These are phyloP conservation scores for Knipowitschia caucasica DNA, from an alignment of 2,797 vertebrate genomes.

Conservation along the genomic window DNA sequence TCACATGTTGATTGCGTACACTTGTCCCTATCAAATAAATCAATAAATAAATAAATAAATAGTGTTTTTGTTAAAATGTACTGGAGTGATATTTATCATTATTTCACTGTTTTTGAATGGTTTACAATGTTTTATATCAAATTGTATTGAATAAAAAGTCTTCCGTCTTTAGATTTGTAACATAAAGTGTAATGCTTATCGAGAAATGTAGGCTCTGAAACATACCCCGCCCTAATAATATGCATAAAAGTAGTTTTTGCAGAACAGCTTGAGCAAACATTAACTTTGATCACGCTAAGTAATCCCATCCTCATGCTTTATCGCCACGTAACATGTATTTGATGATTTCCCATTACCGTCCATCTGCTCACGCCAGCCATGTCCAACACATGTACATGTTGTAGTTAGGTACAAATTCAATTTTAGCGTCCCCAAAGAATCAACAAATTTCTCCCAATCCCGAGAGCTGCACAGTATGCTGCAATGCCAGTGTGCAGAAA, in stretches of 20 bases:
- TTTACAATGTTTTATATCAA: too few species aligned
- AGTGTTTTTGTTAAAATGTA: too few species aligned
- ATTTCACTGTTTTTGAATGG: too few species aligned
- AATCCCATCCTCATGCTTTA: neutral
- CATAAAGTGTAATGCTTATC: too few species aligned
- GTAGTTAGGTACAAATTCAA: slow-evolving; percentile 17
- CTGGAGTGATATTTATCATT: too few species aligned
- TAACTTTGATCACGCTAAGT: slow-evolving; percentile 2
- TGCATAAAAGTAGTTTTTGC: neutral
- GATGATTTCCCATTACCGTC: slow-evolving; percentile 7
- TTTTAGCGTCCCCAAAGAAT: slow-evolving; percentile 11
- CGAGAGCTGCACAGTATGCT: slow-evolving; percentile 2
- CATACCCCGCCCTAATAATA: neutral
- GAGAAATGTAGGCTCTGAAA: too few species aligned
- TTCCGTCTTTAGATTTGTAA: too few species aligned
- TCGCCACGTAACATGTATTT: slow-evolving; percentile 8
- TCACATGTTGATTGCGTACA: too few species aligned
- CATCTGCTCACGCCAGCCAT: slow-evolving; percentile 5
- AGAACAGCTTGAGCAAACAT: neutral
- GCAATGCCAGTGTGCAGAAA: slow-evolving; percentile 7
- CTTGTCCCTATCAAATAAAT: too few species aligned
- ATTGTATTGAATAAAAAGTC: too few species aligned
- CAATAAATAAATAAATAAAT: too few species aligned
- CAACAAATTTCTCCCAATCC: neutral
- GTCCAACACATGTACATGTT: slow-evolving; percentile 9